phyloP scores from a whole-genome alignment of 2,113 vertebrate species.

The Bubo blakistoni region DNA sequence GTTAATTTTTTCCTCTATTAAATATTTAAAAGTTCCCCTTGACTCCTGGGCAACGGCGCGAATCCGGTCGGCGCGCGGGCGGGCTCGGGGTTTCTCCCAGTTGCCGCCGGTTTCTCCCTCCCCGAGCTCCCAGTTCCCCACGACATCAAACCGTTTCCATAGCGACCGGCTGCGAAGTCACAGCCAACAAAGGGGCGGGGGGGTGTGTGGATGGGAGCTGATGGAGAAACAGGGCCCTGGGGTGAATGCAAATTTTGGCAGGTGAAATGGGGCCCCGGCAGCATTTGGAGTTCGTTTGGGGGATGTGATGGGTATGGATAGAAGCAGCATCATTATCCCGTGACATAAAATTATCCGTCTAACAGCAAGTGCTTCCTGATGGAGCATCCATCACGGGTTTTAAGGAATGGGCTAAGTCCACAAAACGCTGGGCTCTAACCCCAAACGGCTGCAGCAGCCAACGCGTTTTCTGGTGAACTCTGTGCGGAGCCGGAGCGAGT shows the following conservation, averaged over 20 bases:
- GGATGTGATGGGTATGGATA: fast-evolving
- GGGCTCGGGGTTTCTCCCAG: background rate
- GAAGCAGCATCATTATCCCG: fast-evolving
- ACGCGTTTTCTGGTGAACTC: background rate
- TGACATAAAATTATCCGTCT: background rate
- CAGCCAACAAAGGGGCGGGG: background rate
- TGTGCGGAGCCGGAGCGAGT: fast-evolving
- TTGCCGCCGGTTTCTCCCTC: background rate
- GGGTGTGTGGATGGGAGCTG: background rate
- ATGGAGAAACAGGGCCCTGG: background rate
- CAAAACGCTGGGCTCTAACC: background rate
- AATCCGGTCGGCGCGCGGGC: too few relatives aligned
- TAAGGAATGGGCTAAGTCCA: background rate
- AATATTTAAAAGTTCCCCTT: background rate
- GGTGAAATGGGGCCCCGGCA: background rate
- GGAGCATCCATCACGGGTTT: fast-evolving
- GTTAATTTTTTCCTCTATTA: background rate
- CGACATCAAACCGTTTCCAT: background rate
- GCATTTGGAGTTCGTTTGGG: background rate
- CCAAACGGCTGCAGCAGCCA: background rate
- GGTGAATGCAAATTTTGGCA: background rate
- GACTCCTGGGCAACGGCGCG: background rate
- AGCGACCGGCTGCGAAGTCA: background rate
- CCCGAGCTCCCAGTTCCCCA: background rate
- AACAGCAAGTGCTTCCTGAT: background rate